phyloP scores from a whole-genome alignment of 2,888 invertebrate species.

The Cephus runcator region DNA sequence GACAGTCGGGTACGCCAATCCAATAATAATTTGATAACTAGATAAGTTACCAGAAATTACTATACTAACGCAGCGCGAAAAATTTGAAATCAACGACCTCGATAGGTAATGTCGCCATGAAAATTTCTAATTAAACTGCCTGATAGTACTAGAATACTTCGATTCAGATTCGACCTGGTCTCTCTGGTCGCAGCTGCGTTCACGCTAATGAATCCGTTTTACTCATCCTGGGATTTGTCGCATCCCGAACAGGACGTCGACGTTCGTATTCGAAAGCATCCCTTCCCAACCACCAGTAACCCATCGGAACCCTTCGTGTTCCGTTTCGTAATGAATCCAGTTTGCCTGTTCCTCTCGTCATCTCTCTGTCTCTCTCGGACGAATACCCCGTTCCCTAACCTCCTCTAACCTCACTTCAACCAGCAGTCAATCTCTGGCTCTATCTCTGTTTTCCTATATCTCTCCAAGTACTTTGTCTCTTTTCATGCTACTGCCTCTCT shows the following conservation, averaged over 20 bases:
- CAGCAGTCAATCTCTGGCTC: conserved; percentile 1
- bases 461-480: background rate
- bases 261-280: conserved; percentile 20
- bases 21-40: background rate
- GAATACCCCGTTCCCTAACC: conserved; percentile 22
- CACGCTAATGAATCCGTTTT: conserved; percentile 52
- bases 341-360: conserved; percentile 21
- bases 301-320: conserved; percentile 21
- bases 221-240: conserved; percentile 18
- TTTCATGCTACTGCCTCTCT: background rate
- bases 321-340: conserved; percentile 48
- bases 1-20: background rate
- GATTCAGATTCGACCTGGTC: conserved; percentile 11
- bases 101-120: background rate
- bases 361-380: conserved; percentile 14
- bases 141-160: background rate
- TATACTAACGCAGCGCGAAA: background rate
- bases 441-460: background rate
- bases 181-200: conserved; percentile 40
- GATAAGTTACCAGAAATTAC: background rate
- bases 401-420: conserved; percentile 11
- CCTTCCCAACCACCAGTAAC: conserved; percentile 9
- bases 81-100: background rate
- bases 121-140: background rate
- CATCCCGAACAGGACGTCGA: conserved; percentile 4